Conservation (phyloP, 2,113 vertebrate species). For the Salvator merianae region DNA sequence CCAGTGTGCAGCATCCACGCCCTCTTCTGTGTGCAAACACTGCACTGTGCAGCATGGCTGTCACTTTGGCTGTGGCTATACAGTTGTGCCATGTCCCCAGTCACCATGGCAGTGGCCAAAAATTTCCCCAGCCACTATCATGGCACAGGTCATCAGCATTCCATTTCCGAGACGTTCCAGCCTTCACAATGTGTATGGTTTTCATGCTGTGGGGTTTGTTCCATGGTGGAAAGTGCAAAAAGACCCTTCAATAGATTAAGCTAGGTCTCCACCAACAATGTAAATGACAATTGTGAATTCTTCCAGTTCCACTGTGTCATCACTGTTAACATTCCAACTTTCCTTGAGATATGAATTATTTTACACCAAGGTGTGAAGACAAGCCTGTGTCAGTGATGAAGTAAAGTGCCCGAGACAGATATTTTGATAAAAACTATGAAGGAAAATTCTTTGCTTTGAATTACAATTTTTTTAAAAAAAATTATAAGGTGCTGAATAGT, state of each 20-base stretch:
- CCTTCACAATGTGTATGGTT: too few relatives aligned
- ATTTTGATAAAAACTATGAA: conserved; percentile 69
- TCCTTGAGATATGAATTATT: conserved; percentile 3
- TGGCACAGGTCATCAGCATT: too few relatives aligned
- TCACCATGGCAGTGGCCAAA: too few relatives aligned
- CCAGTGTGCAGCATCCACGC: too few relatives aligned
- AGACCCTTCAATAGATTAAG: background rate
- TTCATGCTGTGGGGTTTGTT: too few relatives aligned
- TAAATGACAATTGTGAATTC: background rate
- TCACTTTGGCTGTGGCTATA: too few relatives aligned
- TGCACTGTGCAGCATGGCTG: too few relatives aligned
- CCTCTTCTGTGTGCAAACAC: too few relatives aligned
- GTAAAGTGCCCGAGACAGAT: background rate
- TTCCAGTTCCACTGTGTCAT: too few relatives aligned
- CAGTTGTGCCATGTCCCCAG: too few relatives aligned
- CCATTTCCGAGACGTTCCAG: too few relatives aligned
- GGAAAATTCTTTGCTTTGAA: conserved; percentile 74
- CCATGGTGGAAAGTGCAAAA: background rate
- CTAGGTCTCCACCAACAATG: background rate
- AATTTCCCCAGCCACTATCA: too few relatives aligned
- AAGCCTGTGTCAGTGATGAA: conserved; percentile 36
- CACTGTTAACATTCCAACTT: background rate
- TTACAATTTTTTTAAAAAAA: conserved; percentile 67
- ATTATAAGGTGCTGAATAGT: conserved; percentile 68
- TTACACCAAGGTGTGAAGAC: conserved; percentile 37